Evolutionary conservation across 2,888 invertebrate genomes (phyloP).

Genomic region (Oscheius onirici): DNA sequence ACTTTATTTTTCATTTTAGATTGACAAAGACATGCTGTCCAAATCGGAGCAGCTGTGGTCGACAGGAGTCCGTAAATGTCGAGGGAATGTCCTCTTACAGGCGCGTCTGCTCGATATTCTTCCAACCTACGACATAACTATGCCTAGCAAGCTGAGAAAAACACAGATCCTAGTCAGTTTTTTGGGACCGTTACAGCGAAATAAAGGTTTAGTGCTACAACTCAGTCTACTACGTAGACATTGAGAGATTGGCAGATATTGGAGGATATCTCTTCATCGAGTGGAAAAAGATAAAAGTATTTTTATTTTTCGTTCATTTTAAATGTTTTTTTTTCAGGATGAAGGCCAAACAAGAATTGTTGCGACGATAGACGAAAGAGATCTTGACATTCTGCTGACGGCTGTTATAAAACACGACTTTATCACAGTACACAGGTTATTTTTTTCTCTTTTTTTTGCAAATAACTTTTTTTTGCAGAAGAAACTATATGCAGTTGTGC

Average conservation of each 20-base stretch:
- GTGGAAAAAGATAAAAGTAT: conserved; percentile 50
- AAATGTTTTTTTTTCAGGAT: conserved; percentile 36
- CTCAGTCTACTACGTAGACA: conserved; percentile 53
- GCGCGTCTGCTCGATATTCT: conserved; percentile 39
- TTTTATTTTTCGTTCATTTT: conserved; percentile 6
- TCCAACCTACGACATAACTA: conserved; percentile 35
- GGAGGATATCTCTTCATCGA: conserved; percentile 56
- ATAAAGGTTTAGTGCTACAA: conserved; percentile 56
- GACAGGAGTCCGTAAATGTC: neutral
- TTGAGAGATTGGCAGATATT: conserved; percentile 45
- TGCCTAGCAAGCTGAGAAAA: conserved; percentile 36
- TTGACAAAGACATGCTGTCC: conserved; percentile 26
- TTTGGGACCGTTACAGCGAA: too few species aligned
- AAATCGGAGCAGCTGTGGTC: conserved; percentile 20
- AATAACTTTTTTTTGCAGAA: conserved; percentile 33
- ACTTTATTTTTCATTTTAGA: conserved; percentile 1
- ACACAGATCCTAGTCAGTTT: conserved; percentile 51
- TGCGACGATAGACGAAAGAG: conserved; percentile 40
- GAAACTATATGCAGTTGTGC: conserved; percentile 49
- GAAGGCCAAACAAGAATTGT: conserved; percentile 52
- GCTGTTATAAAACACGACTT: conserved; percentile 57
- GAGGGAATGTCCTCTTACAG: conserved; percentile 7
- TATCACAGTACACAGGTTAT: conserved; percentile 55
- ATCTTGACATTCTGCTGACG: conserved; percentile 52
- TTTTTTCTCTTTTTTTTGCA: neutral